Percentiles rank a stretch among this genome's conserved stretches.
Conservation (phyloP, 2,888 invertebrate species). For the Callosobruchus maculatus region DNA sequence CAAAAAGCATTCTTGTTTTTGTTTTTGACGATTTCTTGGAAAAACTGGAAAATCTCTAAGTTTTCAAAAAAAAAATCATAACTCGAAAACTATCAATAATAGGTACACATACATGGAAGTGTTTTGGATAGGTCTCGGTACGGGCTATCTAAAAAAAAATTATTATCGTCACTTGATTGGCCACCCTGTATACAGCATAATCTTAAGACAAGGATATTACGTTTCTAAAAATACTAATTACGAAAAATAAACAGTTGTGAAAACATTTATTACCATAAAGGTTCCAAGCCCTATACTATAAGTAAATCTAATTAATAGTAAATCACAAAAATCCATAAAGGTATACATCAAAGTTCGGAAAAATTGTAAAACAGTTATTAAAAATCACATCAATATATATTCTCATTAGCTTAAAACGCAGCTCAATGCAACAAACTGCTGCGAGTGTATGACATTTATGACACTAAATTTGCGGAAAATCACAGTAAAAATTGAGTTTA, state of each 20-base stretch:
- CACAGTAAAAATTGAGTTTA: slow-evolving; percentile 46
- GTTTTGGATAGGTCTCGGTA: too few relatives aligned
- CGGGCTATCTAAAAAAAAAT: too few relatives aligned
- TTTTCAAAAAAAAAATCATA: too few relatives aligned
- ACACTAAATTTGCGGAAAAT: not conserved
- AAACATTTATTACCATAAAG: not conserved
- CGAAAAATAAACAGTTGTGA: not conserved
- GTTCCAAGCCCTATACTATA: not conserved
- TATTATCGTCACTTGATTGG: too few relatives aligned
- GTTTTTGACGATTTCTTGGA: too few relatives aligned
- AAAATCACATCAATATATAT: not conserved
- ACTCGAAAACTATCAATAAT: too few relatives aligned
- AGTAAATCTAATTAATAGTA: not conserved
- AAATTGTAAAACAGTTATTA: not conserved
- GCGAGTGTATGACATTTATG: not conserved
- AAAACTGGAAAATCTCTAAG: too few relatives aligned
- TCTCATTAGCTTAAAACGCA: not conserved
- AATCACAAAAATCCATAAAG: not conserved
- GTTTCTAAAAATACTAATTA: not conserved
- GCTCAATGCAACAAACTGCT: not conserved
- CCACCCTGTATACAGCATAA: too few relatives aligned
- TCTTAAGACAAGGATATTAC: too few relatives aligned
- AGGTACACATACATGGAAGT: too few relatives aligned
- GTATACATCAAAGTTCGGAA: not conserved
- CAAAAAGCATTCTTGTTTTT: too few relatives aligned